Evolutionary conservation across 2,113 vertebrate species (phyloP), one percentile per base, ranked within the genome.

Genomic region (Anguilla japonica): DNA sequence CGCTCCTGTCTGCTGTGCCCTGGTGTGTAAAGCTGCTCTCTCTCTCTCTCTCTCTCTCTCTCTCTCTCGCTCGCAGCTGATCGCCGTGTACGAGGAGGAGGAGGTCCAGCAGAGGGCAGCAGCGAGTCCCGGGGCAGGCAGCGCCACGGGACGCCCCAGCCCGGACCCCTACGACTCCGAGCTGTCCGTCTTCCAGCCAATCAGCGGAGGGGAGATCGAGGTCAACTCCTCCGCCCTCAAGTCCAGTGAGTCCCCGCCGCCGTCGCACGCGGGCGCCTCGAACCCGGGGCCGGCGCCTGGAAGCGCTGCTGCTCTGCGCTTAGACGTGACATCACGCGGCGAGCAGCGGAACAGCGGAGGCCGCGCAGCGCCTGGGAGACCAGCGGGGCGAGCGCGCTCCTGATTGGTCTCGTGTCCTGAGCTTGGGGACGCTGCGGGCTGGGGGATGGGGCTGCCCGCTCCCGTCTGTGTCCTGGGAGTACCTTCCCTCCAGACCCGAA

Each of bases 11-110:
- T 67, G 18, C 5, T 67, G 60, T 67, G 60, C 8, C 18, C 34
- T 9, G 71, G 34, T 29, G 26, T n/a, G 26, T 75, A 75, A 92
- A 89, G 11, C 92, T 94, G 46, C 16, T 29, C 8, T 78, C 50
- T 0, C 92, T 94, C 8, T 80, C 43, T 0, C 22, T 79, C 20
- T 86, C 94, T 94, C 87, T 29, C 8, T 78, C 50, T 0, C 92
- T 94, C 8, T 80, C 43, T 0, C 22, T 79, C 20, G 85, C 94
- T 94, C 87, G 15, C 81, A 99, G 98, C 95, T 99, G 93, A 97
- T 99, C 91, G 98, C 98, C 0, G 95, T 99, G 92, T 99, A 98
- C 90, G 98, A 99, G 0, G 98, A 99, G 83, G 96, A 97, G 94
- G 97, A 98, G 92, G 89, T 95, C 89, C 95, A 95, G 91, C 93